phyloP scores from a whole-genome alignment of 2,113 vertebrate species.

The Ariopsis seemanni region DNA sequence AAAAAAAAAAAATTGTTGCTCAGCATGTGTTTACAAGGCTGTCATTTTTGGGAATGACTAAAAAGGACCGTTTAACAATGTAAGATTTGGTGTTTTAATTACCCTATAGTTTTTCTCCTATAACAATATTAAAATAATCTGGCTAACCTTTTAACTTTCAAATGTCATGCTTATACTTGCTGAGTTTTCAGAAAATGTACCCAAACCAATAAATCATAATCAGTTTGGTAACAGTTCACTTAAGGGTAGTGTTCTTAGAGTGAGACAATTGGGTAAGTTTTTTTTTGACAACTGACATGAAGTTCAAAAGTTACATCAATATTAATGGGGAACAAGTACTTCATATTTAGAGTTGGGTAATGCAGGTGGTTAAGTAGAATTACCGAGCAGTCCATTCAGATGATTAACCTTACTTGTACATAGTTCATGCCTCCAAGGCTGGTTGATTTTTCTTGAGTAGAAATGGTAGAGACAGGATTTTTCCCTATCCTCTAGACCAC shows the following conservation, averaged over 20 bases:
- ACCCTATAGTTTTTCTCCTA: background rate
- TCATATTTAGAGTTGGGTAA: background rate
- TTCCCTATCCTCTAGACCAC: background rate
- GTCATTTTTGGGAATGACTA: background rate
- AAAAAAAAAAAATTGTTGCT: slow-evolving; percentile 42
- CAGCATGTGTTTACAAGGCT: background rate
- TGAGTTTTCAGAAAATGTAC: background rate
- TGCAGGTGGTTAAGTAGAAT: background rate
- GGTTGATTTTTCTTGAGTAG: background rate
- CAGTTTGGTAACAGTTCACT: background rate
- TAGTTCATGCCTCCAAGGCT: background rate
- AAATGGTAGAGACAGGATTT: background rate
- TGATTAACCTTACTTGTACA: background rate
- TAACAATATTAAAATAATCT: background rate
- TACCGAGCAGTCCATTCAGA: background rate
- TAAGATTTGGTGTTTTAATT: background rate
- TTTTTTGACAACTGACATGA: background rate
- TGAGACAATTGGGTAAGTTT: no score
- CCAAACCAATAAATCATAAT: background rate
- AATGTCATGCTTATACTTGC: background rate
- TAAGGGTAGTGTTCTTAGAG: background rate
- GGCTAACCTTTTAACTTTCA: background rate
- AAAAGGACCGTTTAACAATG: slow-evolving; percentile 4
- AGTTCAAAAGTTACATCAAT: background rate
- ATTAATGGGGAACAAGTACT: background rate